Evolutionary conservation across 1,140 invertebrate species (phyloP).

Genomic region (Macrotrachela quadricornifera): DNA sequence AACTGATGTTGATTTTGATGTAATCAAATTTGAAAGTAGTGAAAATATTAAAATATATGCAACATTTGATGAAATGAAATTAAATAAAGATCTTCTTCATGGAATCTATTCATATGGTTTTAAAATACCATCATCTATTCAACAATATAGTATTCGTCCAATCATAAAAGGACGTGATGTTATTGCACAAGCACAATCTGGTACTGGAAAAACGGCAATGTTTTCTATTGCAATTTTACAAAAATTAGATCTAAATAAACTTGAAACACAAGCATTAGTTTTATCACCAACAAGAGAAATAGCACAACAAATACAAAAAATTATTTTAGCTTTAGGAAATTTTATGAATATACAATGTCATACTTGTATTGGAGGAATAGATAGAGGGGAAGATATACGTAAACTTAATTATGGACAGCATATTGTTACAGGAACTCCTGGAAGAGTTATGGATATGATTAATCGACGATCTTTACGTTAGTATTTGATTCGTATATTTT

Average conservation of each 20-base stretch:
- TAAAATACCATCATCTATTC: slow-evolving; percentile 98
- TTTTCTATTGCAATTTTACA: slow-evolving; percentile 92
- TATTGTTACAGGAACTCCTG: slow-evolving; percentile 89
- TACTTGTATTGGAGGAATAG: slow-evolving; percentile 94
- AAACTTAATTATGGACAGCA: slow-evolving; percentile 97
- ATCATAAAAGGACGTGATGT: slow-evolving; percentile 92
- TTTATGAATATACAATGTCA: slow-evolving; percentile 99
- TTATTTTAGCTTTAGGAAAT: slow-evolving; percentile 84
- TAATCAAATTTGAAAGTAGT: slow-evolving; percentile 77
- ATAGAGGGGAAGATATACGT: slow-evolving; percentile 87
- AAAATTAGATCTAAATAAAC: slow-evolving; percentile 63
- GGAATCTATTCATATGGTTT: slow-evolving; percentile 98
- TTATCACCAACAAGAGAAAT: slow-evolving; percentile 90
- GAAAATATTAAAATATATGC: slow-evolving; percentile 96
- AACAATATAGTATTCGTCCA: slow-evolving; percentile 83
- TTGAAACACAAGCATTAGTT: slow-evolving; percentile 85
- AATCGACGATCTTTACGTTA: slow-evolving; percentile 29
- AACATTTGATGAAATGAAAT: slow-evolving; percentile 82
- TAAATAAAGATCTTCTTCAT: slow-evolving; percentile 71
- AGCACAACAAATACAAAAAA: slow-evolving; percentile 93
- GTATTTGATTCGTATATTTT: too few relatives aligned
- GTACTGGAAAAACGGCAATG: slow-evolving; percentile 96
- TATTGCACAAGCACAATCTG: slow-evolving; percentile 94
- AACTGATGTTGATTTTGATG: slow-evolving; percentile 3
- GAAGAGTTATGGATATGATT: slow-evolving; percentile 68